These are phyloP conservation scores for Camelus bactrianus DNA, from an alignment of 2,113 vertebrate genomes.

Conservation along the genomic window DNA sequence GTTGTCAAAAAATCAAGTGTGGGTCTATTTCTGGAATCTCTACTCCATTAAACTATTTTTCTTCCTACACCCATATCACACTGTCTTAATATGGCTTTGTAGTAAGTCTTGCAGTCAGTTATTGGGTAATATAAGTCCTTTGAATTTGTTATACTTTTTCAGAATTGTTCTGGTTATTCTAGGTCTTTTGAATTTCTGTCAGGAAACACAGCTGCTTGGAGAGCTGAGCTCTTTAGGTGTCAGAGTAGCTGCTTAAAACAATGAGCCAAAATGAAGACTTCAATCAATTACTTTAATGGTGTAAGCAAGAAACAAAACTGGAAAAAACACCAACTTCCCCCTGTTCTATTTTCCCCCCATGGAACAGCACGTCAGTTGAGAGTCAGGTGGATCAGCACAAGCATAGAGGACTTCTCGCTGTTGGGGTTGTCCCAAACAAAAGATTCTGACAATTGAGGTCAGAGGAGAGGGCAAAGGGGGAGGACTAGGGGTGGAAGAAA, in stretches of 20 bases:
- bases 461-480: not conserved
- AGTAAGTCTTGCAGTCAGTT: not conserved
- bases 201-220: not conserved
- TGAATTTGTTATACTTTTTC: not conserved
- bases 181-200: not conserved
- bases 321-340: not conserved
- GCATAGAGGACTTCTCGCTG: not conserved
- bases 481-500: not conserved
- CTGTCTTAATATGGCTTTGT: not conserved
- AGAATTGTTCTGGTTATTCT: not conserved
- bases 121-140: not conserved
- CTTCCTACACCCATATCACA: not conserved
- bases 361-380: not conserved
- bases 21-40: not conserved
- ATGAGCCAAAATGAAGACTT: not conserved
- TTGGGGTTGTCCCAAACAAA: not conserved
- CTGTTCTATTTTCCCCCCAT: not conserved
- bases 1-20: not conserved
- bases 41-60: not conserved
- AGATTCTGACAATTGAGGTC: not conserved
- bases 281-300: not conserved
- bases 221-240: not conserved
- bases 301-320: not conserved
- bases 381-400: not conserved
- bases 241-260: not conserved